Conservation (phyloP, 2,888 invertebrate species). For the Drosophila parthenogenetica region DNA sequence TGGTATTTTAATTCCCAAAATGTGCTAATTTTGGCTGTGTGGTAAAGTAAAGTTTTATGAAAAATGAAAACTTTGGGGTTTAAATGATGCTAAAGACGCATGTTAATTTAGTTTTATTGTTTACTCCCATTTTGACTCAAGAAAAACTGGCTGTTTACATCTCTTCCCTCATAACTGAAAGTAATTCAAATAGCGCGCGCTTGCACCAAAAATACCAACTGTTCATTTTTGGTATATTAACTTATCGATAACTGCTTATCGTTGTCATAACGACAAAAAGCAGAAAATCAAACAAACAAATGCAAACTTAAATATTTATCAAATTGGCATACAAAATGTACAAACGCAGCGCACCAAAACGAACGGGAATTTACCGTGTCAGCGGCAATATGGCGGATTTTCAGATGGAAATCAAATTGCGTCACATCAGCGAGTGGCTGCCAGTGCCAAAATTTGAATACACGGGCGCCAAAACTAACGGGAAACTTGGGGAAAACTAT, state of each 20-base stretch:
- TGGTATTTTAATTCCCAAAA: constrained; percentile 5
- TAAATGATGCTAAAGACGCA: too few species aligned
- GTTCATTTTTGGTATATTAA: constrained; percentile 14
- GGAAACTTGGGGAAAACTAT: constrained; percentile 24
- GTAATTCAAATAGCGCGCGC: background rate
- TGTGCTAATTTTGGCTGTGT: background rate
- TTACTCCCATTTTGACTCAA: too few species aligned
- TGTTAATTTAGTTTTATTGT: too few species aligned
- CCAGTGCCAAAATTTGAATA: constrained; percentile 83
- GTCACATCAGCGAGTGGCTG: constrained; percentile 81
- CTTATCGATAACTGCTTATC: constrained; percentile 13
- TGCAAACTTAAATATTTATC: constrained; percentile 55
- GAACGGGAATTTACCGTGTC: constrained; percentile 82
- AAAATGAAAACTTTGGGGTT: too few species aligned
- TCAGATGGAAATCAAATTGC: constrained; percentile 53
- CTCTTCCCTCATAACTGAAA: background rate
- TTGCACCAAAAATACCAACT: constrained; percentile 26
- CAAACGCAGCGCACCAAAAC: constrained; percentile 59
- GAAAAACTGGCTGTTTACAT: too few species aligned
- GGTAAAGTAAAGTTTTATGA: too few species aligned
- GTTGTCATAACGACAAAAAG: constrained; percentile 58
- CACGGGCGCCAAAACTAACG: constrained; percentile 39
- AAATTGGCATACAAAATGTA: constrained; percentile 35
- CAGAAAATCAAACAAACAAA: constrained; percentile 16
- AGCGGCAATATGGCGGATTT: constrained; percentile 72